phyloP scores from a whole-genome alignment of 2,797 vertebrate species.

The Lagorchestes hirsutus region DNA sequence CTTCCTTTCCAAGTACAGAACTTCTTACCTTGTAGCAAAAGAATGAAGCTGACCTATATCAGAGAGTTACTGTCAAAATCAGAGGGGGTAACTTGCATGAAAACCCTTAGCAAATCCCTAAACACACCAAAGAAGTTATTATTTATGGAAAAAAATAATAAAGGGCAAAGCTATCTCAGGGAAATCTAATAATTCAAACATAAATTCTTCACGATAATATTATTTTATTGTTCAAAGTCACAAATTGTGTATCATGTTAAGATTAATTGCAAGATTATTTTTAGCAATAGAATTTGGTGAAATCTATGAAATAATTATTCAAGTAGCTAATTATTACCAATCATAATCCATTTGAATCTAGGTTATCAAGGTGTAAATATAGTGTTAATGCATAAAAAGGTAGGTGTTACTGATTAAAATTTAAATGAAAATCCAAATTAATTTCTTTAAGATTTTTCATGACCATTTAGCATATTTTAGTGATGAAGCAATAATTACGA shows the following conservation, averaged over 20 bases:
- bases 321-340: conserved; percentile 63
- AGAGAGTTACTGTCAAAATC: background rate
- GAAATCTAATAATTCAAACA: background rate
- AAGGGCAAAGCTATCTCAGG: background rate
- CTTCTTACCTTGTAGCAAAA: background rate
- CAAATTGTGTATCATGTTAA: conserved; percentile 44
- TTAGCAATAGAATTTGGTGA: conserved; percentile 60
- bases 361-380: conserved; percentile 59
- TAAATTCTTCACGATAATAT: background rate
- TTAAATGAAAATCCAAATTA: conserved; percentile 3
- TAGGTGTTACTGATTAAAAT: conserved; percentile 53
- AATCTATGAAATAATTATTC: conserved; percentile 63
- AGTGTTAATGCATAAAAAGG: conserved; percentile 30
- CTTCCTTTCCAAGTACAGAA: background rate
- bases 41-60: background rate
- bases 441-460: conserved; percentile 25
- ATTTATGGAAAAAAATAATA: background rate
- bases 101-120: background rate
- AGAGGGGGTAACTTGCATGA: background rate
- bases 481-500: conserved; percentile 11
- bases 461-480: conserved; percentile 9
- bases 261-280: conserved; percentile 69
- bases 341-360: conserved; percentile 68
- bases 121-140: background rate
- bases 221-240: conserved; percentile 12